Base-by-base conservation (phyloP, 2,888 invertebrate genomes). In the Biston stratarius region DNA sequence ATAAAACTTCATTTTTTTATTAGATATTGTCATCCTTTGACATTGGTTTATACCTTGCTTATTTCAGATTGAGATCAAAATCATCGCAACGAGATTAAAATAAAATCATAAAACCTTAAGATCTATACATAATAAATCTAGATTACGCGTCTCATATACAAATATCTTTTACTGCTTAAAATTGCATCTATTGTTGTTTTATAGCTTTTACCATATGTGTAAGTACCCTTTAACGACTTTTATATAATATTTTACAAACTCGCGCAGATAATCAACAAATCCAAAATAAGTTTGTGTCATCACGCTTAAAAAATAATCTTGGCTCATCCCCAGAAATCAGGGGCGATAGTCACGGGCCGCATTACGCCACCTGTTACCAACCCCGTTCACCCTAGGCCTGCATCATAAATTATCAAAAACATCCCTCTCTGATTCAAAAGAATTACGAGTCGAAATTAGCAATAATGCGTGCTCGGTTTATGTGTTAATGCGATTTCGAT, bases 341-440 rank as follows among this genome's bases (percentile, higher is more conserved):
- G 85, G 83, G 77, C 78, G 81, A 86, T 85, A 80, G 83, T 83
- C 82, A 49, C 67, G 51, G 60, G 56, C 78, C 81, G 81, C 77
- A 80, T 78, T 78, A 80, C 81, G 77, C 84, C 88, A 88, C 88
- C 88, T 87, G 88, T 87, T 86, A 83, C 81, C 72, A 79, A 73
- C 79, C 85, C 77, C 78, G 61, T 47, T 49, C 15, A 48, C 71
- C 68, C 65, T 62, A 47, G 61, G 62, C 59, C 44, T 38, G 53
- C 52, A 78, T 75, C 75, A 83, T 84, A 81, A 83, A 83, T 84
- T 84, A 82, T 76, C 70, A 59, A 61, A 64, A 69, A 59, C 70
- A 66, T 66, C 74, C 72, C 69, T 65, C 49, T 65, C 48, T 36
- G 62, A 59, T 62, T 24, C 55, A 40, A 64, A 70, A 60, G 65